Percentiles rank a stretch among this genome's conserved stretches.
These are phyloP conservation scores for Adelphocoris suturalis DNA, from an alignment of 2,888 invertebrate species.

Conservation along the genomic window DNA sequence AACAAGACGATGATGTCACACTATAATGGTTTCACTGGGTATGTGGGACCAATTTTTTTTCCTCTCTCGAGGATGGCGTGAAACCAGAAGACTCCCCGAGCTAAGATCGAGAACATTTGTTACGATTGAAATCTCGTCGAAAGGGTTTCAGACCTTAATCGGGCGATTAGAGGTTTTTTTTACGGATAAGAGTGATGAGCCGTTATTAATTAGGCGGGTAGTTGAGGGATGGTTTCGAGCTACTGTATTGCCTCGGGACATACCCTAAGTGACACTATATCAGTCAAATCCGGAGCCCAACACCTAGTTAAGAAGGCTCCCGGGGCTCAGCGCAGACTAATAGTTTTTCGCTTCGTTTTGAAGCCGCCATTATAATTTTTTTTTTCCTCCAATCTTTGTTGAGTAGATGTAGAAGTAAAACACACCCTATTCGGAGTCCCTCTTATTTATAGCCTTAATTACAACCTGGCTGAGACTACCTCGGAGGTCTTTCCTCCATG, in stretches of 20 bases:
- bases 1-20: slow-evolving; percentile 52
- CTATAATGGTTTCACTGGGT: slow-evolving; percentile 11
- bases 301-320: slow-evolving; percentile 67
- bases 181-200: slow-evolving; percentile 46
- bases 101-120: slow-evolving; percentile 59
- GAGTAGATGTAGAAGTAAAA: slow-evolving; percentile 52
- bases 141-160: slow-evolving; percentile 54
- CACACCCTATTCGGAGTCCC: slow-evolving; percentile 59
- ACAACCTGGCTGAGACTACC: slow-evolving; percentile 62
- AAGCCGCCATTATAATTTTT: slow-evolving; percentile 37
- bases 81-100: slow-evolving; percentile 36
- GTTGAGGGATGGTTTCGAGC: slow-evolving; percentile 66
- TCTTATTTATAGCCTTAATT: slow-evolving; percentile 68
- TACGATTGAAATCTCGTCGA: slow-evolving; percentile 68
- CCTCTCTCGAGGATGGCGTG: neutral
- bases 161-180: slow-evolving; percentile 58
- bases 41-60: slow-evolving; percentile 6
- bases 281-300: slow-evolving; percentile 67
- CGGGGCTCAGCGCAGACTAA: slow-evolving; percentile 48
- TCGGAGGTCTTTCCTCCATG: slow-evolving; percentile 66
- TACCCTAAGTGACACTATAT: slow-evolving; percentile 70
- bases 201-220: slow-evolving; percentile 62
- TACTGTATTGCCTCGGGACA: slow-evolving; percentile 65
- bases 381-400: slow-evolving; percentile 30
- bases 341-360: slow-evolving; percentile 61